Evolutionary conservation across 2,797 vertebrate species (phyloP).

Genomic region (Semotilus atromaculatus): DNA sequence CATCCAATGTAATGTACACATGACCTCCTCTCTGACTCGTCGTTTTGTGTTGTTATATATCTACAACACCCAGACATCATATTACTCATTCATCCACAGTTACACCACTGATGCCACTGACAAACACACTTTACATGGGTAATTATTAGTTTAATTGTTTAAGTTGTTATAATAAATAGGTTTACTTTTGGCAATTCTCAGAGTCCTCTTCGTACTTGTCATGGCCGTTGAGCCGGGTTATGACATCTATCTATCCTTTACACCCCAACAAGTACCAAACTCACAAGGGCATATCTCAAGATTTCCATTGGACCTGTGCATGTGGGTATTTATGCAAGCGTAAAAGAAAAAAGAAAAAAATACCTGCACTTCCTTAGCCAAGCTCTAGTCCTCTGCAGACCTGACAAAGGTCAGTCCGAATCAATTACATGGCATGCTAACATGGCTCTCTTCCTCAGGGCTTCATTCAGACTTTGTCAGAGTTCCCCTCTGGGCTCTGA

Average conservation of each 20-base stretch:
- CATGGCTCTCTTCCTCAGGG: constrained; percentile 11
- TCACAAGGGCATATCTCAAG: not conserved
- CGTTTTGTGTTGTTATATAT: no score
- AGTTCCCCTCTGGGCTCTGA: not conserved
- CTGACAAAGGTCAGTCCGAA: constrained; percentile 24
- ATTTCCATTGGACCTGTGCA: no score
- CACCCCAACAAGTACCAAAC: not conserved
- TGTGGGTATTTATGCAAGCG: not conserved
- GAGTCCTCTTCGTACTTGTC: no score
- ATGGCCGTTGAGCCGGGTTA: no score
- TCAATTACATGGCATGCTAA: constrained; percentile 8
- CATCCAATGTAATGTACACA: not conserved
- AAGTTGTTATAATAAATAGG: no score
- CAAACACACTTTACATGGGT: no score
- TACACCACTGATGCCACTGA: no score
- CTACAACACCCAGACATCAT: no score
- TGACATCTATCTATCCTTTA: not conserved
- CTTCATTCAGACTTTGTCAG: constrained; percentile 16
- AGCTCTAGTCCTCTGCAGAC: not conserved
- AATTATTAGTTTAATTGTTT: no score
- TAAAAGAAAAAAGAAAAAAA: not conserved
- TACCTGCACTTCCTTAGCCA: not conserved
- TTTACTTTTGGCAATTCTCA: no score
- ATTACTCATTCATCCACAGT: no score
- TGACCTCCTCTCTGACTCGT: not conserved